A percentile compares a stretch with the other conserved stretches of the same genome.
phyloP scores from a whole-genome alignment of 2,797 vertebrate genomes.

The Acestrorhynchus altus region DNA sequence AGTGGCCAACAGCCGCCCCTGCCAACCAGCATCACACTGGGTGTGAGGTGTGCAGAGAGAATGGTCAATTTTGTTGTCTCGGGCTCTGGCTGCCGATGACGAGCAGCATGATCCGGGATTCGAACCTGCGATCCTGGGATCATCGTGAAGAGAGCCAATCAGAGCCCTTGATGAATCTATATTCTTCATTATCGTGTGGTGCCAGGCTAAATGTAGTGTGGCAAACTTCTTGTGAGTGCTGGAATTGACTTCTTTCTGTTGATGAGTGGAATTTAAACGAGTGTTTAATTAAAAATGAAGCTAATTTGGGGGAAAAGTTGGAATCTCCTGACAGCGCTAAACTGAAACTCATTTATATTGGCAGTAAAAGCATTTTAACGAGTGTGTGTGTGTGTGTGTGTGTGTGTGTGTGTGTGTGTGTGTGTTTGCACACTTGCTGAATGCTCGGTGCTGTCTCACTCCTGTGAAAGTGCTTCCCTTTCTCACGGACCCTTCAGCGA shows the following conservation, averaged over 20 bases:
- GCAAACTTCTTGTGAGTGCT: not conserved
- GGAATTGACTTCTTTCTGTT: not conserved
- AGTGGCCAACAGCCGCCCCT: too few species aligned
- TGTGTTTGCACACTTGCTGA: slow-evolving; percentile 9
- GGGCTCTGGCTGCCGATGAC: too few species aligned
- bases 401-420: slow-evolving; percentile 24
- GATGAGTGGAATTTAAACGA: not conserved
- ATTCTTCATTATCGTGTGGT: not conserved
- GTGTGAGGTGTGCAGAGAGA: too few species aligned
- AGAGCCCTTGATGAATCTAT: not conserved
- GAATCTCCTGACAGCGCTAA: not conserved
- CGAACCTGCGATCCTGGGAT: too few species aligned
- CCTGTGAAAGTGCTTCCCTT: slow-evolving; percentile 26
- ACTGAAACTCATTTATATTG: not conserved
- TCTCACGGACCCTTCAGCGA: slow-evolving; percentile 37
- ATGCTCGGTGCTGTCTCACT: not conserved
- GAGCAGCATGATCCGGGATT: too few species aligned
- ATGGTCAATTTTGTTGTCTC: too few species aligned
- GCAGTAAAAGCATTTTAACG: not conserved
- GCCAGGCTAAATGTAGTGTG: not conserved
- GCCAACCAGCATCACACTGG: too few species aligned
- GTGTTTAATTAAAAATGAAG: slow-evolving; percentile 9
- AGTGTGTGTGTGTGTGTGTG: slow-evolving; percentile 15
- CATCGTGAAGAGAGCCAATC: too few species aligned
- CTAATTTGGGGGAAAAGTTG: too few species aligned